Conservation (phyloP, 2,113 vertebrate genomes). For the Leptobrachium ailaonicum region DNA sequence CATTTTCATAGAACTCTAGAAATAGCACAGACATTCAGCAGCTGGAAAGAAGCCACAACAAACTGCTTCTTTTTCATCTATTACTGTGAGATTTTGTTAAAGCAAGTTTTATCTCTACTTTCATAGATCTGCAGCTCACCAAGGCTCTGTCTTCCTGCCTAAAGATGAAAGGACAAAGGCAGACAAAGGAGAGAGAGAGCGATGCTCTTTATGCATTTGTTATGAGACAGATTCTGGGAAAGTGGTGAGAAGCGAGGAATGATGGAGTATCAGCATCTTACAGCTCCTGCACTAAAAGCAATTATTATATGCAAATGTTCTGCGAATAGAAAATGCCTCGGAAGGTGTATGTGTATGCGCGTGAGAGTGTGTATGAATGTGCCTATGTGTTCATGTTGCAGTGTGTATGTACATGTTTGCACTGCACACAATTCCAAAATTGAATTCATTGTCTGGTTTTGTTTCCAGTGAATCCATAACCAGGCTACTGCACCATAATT, state of each 20-base stretch:
- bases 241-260: neutral
- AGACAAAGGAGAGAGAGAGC: neutral
- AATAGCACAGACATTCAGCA: neutral
- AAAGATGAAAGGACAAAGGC: neutral
- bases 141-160: conserved; percentile 2
- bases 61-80: neutral
- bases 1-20: too few species aligned
- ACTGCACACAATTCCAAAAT: neutral
- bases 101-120: neutral
- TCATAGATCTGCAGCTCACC: conserved; percentile 5
- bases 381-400: neutral
- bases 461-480: neutral
- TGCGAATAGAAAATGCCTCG: neutral
- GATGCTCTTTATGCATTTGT: neutral
- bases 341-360: neutral
- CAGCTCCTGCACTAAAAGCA: conserved; percentile 11
- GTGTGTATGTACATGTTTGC: neutral
- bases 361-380: neutral
- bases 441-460: neutral
- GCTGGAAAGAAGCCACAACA: neutral
- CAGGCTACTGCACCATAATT: neutral
- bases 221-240: conserved; percentile 8
- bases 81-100: neutral
- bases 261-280: conserved; percentile 11
- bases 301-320: conserved; percentile 30